These are phyloP conservation scores for Diachasmimorpha longicaudata DNA, from an alignment of 1,140 invertebrate species.

Conservation along the genomic window DNA sequence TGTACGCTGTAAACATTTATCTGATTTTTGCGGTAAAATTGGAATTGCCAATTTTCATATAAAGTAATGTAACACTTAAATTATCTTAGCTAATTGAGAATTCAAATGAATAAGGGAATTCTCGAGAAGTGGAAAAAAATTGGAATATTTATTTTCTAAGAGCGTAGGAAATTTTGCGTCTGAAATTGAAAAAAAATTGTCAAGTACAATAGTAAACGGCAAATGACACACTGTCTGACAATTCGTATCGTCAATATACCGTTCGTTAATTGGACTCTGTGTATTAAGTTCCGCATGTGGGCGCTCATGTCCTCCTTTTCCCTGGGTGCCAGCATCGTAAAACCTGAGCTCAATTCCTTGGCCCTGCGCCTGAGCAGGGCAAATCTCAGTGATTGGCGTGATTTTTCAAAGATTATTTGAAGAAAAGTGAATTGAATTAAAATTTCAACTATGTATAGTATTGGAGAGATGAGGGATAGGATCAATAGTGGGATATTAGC, in stretches of 20 bases:
- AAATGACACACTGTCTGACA: constrained; percentile 16
- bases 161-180: too few species aligned
- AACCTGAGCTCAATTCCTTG: not conserved
- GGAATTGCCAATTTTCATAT: too few species aligned
- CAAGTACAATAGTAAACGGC: not conserved
- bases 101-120: too few species aligned
- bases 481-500: constrained; percentile 25
- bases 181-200: not conserved
- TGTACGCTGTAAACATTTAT: too few species aligned
- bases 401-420: too few species aligned
- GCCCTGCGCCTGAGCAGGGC: not conserved
- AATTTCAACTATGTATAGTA: constrained; percentile 6
- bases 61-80: too few species aligned
- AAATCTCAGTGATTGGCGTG: not conserved
- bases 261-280: constrained; percentile 7
- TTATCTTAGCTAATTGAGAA: too few species aligned
- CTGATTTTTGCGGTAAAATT: too few species aligned
- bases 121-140: too few species aligned
- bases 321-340: not conserved
- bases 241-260: not conserved
- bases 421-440: too few species aligned
- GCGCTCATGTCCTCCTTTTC: constrained; percentile 13
- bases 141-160: too few species aligned
- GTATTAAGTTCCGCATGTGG: constrained; percentile 15
- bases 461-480: constrained; percentile 27